Evolutionary conservation across 2,797 vertebrate genomes (phyloP).

Genomic region (Urosaurus nigricauda): DNA sequence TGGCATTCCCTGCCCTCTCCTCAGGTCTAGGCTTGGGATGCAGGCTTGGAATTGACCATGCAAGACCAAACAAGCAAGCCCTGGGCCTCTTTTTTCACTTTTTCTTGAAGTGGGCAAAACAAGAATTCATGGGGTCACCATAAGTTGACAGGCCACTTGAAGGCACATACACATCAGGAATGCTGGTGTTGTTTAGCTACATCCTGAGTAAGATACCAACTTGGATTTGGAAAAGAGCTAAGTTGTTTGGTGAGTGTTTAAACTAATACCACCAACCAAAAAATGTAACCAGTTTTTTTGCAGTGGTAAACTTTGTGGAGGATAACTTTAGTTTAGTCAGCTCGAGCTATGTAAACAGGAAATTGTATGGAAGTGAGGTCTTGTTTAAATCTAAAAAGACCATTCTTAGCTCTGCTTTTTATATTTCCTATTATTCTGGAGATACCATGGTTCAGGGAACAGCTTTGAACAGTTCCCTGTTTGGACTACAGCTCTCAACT

Average conservation of each 20-base stretch:
- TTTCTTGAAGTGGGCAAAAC: background rate
- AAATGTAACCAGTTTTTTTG: conserved; percentile 49
- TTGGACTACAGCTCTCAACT: background rate
- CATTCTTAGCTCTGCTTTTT: background rate
- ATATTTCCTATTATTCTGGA: conserved; percentile 37
- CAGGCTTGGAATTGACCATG: background rate
- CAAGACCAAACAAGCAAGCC: background rate
- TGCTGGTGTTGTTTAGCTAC: conserved; percentile 48
- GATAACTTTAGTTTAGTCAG: conserved; percentile 37
- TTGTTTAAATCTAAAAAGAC: background rate
- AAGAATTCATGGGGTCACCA: background rate
- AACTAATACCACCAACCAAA: conserved; percentile 54
- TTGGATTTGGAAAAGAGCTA: conserved; percentile 52
- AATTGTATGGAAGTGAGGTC: conserved; percentile 11
- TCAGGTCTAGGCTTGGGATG: background rate
- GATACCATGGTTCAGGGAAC: background rate
- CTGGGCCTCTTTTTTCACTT: background rate
- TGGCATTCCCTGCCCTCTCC: too few relatives aligned
- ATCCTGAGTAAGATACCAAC: conserved; percentile 55
- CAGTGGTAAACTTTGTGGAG: conserved; percentile 38
- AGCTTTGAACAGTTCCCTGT: background rate
- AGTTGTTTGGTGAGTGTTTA: conserved; percentile 50
- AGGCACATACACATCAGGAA: conserved; percentile 23
- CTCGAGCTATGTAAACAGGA: background rate
- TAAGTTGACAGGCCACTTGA: too few relatives aligned